phyloP scores from a whole-genome alignment of 2,797 vertebrate genomes.

The Geotria australis region DNA sequence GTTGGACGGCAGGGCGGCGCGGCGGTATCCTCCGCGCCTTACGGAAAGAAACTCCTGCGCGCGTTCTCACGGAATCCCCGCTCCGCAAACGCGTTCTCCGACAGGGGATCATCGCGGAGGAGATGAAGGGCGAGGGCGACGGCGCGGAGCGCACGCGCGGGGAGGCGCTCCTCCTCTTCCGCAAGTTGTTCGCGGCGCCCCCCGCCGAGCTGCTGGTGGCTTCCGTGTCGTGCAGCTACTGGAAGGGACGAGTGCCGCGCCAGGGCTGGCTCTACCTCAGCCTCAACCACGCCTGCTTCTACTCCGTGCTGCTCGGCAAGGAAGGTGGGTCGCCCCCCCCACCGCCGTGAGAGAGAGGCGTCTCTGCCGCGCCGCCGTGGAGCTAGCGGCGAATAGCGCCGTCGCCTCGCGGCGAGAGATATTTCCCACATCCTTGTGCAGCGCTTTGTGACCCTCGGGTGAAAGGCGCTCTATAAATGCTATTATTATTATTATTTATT shows the following conservation, averaged over 20 bases:
- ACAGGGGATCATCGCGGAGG: constrained; percentile 88
- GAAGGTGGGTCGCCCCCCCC: constrained; percentile 35
- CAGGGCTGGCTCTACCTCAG: constrained; percentile 97
- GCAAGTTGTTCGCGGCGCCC: constrained; percentile 75
- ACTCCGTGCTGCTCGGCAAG: constrained; percentile 71
- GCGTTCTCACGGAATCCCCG: no score
- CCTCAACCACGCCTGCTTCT: constrained; percentile 95
- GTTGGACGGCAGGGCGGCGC: no score
- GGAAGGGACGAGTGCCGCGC: constrained; percentile 78
- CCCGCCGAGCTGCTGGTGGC: constrained; percentile 93
- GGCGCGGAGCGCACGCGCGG: constrained; percentile 91
- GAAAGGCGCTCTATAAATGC: no score
- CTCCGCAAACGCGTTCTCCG: neutral
- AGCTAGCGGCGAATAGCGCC: no score
- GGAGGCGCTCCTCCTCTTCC: constrained; percentile 65
- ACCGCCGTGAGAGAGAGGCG: no score
- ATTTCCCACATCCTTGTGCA: no score
- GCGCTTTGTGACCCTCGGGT: no score
- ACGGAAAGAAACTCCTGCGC: no score
- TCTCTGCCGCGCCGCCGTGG: no score
- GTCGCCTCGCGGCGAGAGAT: no score
- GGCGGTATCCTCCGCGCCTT: no score
- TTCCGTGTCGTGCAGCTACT: constrained; percentile 94
- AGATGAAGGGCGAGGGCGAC: constrained; percentile 63
- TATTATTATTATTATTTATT: no score